Evolutionary conservation across 2,888 invertebrate genomes (phyloP).

Genomic region (Amorpha juglandis): DNA sequence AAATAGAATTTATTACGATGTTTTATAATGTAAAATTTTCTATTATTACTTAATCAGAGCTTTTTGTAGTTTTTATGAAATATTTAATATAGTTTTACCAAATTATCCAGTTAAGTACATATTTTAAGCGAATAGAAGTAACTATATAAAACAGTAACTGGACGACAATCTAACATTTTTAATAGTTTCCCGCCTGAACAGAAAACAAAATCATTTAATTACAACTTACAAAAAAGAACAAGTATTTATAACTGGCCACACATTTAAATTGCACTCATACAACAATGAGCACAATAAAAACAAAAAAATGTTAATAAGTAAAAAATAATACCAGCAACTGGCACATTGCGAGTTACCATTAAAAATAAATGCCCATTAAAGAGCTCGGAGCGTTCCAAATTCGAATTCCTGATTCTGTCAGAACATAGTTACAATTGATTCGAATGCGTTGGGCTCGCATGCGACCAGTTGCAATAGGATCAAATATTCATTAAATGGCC

Average conservation of each 20-base stretch:
- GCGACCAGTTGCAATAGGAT: conserved; percentile 61
- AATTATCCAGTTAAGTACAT: not conserved
- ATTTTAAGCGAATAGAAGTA: not conserved
- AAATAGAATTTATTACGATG: conserved; percentile 12
- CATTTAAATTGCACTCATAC: not conserved
- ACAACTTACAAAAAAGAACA: not conserved
- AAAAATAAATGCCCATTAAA: conserved; percentile 24
- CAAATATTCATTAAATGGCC: conserved; percentile 77
- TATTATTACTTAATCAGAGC: not conserved
- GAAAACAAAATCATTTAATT: not conserved
- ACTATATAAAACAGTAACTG: not conserved
- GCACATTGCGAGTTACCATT: conserved; percentile 12
- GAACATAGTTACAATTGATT: conserved; percentile 60
- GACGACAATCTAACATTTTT: too few species aligned
- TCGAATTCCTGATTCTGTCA: conserved; percentile 31
- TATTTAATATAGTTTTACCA: not conserved
- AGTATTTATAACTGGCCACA: not conserved
- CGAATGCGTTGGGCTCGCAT: conserved; percentile 55
- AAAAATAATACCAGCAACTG: conserved; percentile 5
- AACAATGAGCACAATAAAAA: not conserved
- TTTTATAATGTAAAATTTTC: not conserved
- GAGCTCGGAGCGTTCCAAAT: conserved; percentile 26
- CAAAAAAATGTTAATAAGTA: not conserved
- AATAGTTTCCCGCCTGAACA: not conserved
- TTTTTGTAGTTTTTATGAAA: not conserved